Evolutionary conservation across 92 coral and sea anemone genomes (phyloP).

Genomic region (Porites lobata): DNA sequence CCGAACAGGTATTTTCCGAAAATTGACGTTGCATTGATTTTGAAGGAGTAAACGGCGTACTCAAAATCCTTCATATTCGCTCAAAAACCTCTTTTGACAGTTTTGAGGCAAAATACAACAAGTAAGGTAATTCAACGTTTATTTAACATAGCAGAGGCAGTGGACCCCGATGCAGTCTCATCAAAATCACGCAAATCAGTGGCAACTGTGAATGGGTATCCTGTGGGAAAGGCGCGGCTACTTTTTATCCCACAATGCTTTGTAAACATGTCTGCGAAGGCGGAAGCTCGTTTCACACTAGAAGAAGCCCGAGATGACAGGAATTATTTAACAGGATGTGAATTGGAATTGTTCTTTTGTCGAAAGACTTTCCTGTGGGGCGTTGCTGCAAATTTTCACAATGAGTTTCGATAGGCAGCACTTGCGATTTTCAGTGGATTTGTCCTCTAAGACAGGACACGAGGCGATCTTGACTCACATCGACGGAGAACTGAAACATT

Average conservation of each 20-base stretch:
- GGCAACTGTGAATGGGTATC: background rate
- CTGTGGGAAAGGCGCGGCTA: conserved; percentile 38
- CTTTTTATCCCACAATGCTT: conserved; percentile 32
- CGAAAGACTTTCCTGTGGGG: conserved; percentile 4
- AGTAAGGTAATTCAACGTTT: too few species aligned
- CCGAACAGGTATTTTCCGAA: too few species aligned
- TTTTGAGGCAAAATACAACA: too few species aligned
- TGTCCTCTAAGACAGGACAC: conserved; percentile 83
- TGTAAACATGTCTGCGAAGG: background rate
- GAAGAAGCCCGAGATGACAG: too few species aligned
- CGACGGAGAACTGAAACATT: conserved; percentile 87
- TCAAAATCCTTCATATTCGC: too few species aligned
- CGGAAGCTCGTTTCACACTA: conserved; percentile 33
- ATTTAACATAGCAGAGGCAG: too few species aligned
- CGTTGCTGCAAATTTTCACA: conserved; percentile 1
- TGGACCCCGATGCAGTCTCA: too few species aligned
- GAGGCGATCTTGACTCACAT: conserved; percentile 84
- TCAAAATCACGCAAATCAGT: too few species aligned
- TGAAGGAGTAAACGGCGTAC: too few species aligned
- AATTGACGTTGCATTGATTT: too few species aligned
- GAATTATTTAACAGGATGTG: conserved; percentile 15
- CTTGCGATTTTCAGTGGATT: conserved; percentile 76
- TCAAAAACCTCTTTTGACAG: too few species aligned
- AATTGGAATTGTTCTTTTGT: conserved; percentile 16
- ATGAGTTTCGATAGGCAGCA: conserved; percentile 37